Conservation (phyloP, 2,797 vertebrate genomes). For the Bryconaethiops microstoma region DNA sequence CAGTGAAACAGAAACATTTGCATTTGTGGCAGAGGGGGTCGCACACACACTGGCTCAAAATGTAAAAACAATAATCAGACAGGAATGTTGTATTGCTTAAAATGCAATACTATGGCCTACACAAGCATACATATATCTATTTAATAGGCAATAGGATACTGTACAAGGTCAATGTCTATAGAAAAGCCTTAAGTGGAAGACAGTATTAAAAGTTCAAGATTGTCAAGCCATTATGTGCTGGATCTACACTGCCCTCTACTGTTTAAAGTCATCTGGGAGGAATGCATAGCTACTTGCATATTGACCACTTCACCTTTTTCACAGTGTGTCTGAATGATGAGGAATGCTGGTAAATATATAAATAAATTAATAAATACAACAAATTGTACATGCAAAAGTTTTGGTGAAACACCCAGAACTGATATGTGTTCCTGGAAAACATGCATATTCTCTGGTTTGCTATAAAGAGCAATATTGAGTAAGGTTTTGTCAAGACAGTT, state of each 20-base stretch:
- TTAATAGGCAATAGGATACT: conserved; percentile 36
- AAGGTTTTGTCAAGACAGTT: background rate
- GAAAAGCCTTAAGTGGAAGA: conserved; percentile 8
- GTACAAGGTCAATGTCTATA: conserved; percentile 37
- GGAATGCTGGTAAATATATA: conserved; percentile 39
- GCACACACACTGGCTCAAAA: background rate
- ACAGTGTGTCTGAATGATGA: conserved; percentile 17
- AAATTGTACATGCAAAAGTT: conserved; percentile 36
- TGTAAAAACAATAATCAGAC: background rate
- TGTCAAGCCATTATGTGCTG: conserved; percentile 40
- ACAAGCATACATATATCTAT: conserved; percentile 30
- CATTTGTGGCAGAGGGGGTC: background rate
- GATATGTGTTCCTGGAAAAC: background rate
- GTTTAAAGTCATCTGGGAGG: conserved; percentile 30
- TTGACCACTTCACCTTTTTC: background rate
- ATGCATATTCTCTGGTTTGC: background rate
- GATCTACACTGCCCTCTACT: conserved; percentile 62
- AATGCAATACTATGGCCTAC: background rate
- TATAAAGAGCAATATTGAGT: background rate
- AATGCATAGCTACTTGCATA: background rate
- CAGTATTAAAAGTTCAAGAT: conserved; percentile 28
- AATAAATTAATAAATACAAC: conserved; percentile 67
- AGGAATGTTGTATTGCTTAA: background rate
- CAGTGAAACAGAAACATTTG: background rate
- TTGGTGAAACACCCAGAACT: conserved; percentile 16